These are phyloP conservation scores for Phycodurus eques DNA, from an alignment of 2,113 vertebrate genomes.

Conservation along the genomic window DNA sequence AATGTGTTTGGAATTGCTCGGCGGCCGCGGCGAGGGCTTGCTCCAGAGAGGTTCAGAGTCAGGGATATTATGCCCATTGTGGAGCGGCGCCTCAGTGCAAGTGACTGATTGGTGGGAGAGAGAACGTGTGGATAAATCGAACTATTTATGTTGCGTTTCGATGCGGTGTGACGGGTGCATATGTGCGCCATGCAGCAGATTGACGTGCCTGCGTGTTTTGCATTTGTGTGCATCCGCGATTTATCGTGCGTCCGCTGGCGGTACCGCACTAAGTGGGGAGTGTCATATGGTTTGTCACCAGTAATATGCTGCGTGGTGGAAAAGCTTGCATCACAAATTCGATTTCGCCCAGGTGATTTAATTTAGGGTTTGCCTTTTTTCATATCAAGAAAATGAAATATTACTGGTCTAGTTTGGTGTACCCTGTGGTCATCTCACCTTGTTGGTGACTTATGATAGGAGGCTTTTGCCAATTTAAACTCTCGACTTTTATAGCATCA, in stretches of 20 bases:
- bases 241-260: constrained; percentile 7
- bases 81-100: constrained; percentile 46
- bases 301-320: constrained; percentile 9
- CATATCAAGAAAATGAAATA: neutral
- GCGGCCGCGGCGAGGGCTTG: constrained; percentile 61
- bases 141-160: constrained; percentile 24
- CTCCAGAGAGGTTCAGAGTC: constrained; percentile 66
- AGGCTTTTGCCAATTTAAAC: neutral
- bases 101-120: constrained; percentile 42
- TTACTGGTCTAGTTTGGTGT: constrained; percentile 3
- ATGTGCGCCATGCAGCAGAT: constrained; percentile 1
- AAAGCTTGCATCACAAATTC: constrained; percentile 7
- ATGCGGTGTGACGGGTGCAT: constrained; percentile 23
- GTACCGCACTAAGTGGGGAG: constrained; percentile 23
- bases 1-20: constrained; percentile 73
- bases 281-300: constrained; percentile 35
- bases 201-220: neutral
- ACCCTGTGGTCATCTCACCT: neutral
- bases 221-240: constrained; percentile 17
- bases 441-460: neutral
- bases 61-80: constrained; percentile 55
- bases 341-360: constrained; percentile 7
- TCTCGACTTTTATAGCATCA: neutral
- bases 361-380: constrained; percentile 11
- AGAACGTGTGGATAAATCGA: neutral